phyloP scores from a whole-genome alignment of 2,797 vertebrate species.

The Semotilus atromaculatus region DNA sequence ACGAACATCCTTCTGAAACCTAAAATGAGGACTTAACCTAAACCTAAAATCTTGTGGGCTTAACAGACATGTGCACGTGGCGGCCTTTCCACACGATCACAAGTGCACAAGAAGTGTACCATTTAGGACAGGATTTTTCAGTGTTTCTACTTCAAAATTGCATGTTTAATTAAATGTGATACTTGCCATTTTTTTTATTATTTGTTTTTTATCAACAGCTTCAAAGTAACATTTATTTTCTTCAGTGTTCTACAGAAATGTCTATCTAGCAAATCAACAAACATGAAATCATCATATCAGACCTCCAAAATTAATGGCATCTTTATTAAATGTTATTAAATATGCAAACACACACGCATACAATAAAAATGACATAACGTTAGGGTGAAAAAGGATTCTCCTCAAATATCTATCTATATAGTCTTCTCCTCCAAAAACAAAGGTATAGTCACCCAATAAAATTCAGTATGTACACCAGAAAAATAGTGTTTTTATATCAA shows the following conservation, averaged over 20 bases:
- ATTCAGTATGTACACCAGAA: constrained; percentile 78
- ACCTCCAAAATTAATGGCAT: constrained; percentile 51
- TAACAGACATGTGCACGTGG: too few species aligned
- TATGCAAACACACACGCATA: constrained; percentile 75
- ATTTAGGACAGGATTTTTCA: not conserved
- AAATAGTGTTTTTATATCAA: constrained; percentile 75
- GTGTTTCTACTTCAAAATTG: not conserved
- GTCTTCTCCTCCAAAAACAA: constrained; percentile 46
- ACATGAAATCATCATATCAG: not conserved
- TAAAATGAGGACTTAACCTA: too few species aligned
- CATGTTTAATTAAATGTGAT: not conserved
- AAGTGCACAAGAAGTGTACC: not conserved
- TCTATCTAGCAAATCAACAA: not conserved
- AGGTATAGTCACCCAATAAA: constrained; percentile 68
- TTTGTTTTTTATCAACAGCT: too few species aligned
- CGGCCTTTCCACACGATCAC: too few species aligned
- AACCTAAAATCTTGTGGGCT: too few species aligned
- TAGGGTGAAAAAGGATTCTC: constrained; percentile 65
- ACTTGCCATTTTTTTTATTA: not conserved
- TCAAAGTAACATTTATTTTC: not conserved
- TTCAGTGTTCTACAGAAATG: not conserved
- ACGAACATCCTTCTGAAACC: too few species aligned
- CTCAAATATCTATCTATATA: constrained; percentile 63
- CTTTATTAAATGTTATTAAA: constrained; percentile 83
- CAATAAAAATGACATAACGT: constrained; percentile 73